phyloP scores from a whole-genome alignment of 1,140 invertebrate species.

The Aphelenchoides avenae region DNA sequence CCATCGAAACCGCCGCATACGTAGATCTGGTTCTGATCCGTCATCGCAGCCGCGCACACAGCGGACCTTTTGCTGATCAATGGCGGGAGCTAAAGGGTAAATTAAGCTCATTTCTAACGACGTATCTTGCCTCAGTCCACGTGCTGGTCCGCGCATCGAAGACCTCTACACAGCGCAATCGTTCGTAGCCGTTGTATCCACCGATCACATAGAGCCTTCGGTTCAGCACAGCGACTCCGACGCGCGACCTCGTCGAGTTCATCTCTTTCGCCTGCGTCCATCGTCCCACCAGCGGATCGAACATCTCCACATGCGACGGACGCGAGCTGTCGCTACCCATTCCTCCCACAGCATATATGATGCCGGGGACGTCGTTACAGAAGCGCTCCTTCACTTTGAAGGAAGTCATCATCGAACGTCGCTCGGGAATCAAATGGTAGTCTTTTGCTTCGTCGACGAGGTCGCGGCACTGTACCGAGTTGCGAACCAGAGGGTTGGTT shows the following conservation, averaged over 20 bases:
- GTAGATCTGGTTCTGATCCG: slow-evolving; percentile 27
- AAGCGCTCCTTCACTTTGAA: slow-evolving; percentile 70
- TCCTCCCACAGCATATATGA: slow-evolving; percentile 83
- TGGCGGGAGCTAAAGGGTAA: slow-evolving; percentile 7
- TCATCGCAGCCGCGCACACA: slow-evolving; percentile 29
- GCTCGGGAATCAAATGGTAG: slow-evolving; percentile 78
- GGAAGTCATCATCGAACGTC: slow-evolving; percentile 68
- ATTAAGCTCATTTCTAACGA: background rate
- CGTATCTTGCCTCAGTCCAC: slow-evolving; percentile 71
- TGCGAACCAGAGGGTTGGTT: slow-evolving; percentile 72
- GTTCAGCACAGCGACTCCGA: slow-evolving; percentile 76
- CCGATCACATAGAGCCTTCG: slow-evolving; percentile 67
- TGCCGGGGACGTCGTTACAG: slow-evolving; percentile 71
- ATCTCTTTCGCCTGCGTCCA: slow-evolving; percentile 79
- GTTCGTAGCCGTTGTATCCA: slow-evolving; percentile 74
- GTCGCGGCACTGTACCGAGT: slow-evolving; percentile 66
- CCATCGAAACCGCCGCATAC: slow-evolving; percentile 60
- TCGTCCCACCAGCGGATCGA: slow-evolving; percentile 71
- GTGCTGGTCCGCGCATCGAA: slow-evolving; percentile 72
- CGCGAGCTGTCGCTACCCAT: slow-evolving; percentile 59
- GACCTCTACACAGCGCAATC: slow-evolving; percentile 79
- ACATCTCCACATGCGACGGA: slow-evolving; percentile 70
- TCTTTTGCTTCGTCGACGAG: slow-evolving; percentile 77
- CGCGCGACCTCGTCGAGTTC: slow-evolving; percentile 76
- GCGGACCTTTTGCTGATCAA: slow-evolving; percentile 31